phyloP scores from a whole-genome alignment of 2,888 invertebrate species.

The Heliothis peltigera region DNA sequence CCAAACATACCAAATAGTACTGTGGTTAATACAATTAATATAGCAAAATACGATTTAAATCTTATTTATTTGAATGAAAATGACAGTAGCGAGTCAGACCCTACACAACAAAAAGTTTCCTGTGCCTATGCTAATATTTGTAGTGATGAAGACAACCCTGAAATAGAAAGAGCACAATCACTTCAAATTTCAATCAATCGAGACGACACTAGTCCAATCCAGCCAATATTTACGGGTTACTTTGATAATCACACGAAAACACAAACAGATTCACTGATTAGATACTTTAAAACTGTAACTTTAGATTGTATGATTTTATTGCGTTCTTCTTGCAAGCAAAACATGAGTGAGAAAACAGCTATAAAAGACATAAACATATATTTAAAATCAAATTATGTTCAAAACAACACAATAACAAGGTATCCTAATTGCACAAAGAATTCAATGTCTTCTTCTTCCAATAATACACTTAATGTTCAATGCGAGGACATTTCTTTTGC shows the following conservation, averaged over 20 bases:
- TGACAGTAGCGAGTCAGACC: neutral
- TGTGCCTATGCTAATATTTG: neutral
- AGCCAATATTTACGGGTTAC: conserved; percentile 47
- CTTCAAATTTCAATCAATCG: conserved; percentile 24
- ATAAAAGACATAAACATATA: conserved; percentile 25
- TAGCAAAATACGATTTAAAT: neutral
- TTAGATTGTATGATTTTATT: conserved; percentile 9
- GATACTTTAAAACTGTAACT: neutral
- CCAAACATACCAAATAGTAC: neutral
- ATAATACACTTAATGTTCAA: conserved; percentile 10
- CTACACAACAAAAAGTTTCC: neutral
- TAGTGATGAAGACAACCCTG: neutral
- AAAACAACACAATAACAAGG: conserved; percentile 32
- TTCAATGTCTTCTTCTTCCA: neutral
- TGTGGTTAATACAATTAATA: neutral
- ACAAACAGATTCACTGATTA: neutral
- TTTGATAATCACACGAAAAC: neutral
- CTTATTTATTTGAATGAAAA: neutral
- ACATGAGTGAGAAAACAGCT: neutral
- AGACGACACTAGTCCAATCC: conserved; percentile 27
- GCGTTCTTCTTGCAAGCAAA: conserved; percentile 10
- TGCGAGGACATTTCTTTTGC: conserved; percentile 30
- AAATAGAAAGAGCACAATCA: neutral
- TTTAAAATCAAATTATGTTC: conserved; percentile 25
- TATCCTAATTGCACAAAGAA: conserved; percentile 32